Evolutionary conservation across 1,140 invertebrate species (phyloP).

Genomic region (Ganaspis sp.): DNA sequence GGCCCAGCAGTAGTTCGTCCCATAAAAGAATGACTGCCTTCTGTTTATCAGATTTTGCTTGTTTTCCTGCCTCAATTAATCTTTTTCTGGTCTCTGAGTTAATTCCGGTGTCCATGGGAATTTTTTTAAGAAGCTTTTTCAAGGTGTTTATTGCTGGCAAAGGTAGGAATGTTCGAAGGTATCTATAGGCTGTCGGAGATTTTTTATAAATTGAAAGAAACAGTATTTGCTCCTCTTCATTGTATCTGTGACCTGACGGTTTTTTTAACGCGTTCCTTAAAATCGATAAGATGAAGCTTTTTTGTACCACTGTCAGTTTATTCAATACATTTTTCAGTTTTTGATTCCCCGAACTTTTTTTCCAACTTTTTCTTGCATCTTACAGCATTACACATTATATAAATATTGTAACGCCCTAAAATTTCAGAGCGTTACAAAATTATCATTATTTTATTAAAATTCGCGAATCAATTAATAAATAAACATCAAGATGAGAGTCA

Average conservation of each 20-base stretch:
- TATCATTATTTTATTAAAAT: too few species aligned
- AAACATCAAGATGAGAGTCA: too few species aligned
- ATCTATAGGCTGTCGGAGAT: background rate
- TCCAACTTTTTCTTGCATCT: too few species aligned
- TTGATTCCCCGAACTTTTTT: too few species aligned
- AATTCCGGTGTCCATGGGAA: background rate
- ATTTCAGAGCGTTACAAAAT: too few species aligned
- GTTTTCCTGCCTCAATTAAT: background rate
- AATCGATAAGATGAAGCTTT: background rate
- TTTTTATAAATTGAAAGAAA: background rate
- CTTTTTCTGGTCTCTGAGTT: background rate
- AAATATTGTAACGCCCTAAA: too few species aligned
- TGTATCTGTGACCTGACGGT: background rate
- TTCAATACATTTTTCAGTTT: background rate
- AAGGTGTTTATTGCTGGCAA: background rate
- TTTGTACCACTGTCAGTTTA: background rate
- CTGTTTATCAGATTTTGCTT: background rate
- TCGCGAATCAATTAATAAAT: too few species aligned
- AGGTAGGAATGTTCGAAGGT: background rate
- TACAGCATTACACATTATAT: too few species aligned
- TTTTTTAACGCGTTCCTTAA: background rate
- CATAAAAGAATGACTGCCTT: background rate
- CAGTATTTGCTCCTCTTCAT: background rate
- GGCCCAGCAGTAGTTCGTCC: background rate
- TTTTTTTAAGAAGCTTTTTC: background rate